Evolutionary conservation across 2,113 vertebrate species (phyloP).

Genomic region (Syrmaticus mikado): DNA sequence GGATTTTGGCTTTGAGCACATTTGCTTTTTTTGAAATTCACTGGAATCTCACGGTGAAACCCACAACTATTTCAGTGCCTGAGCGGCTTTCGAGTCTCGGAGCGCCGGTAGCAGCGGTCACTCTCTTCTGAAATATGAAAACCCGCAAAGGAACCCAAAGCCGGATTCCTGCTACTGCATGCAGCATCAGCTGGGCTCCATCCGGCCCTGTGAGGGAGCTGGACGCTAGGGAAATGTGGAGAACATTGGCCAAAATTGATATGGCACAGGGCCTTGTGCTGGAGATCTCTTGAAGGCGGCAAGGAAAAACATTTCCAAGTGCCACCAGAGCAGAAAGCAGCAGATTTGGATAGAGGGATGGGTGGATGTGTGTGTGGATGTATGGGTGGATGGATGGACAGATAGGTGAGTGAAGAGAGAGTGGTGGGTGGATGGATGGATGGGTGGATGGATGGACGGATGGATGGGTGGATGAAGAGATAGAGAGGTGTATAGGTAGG

Average conservation of each 20-base stretch:
- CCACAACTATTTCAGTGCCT: neutral
- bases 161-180: accelerated
- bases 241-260: accelerated
- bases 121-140: neutral
- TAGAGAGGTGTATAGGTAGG: neutral
- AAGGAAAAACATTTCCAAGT: neutral
- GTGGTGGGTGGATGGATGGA: too few species aligned
- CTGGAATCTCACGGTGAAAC: conserved; percentile 35
- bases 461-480: too few species aligned
- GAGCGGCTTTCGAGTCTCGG: neutral
- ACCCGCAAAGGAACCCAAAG: neutral
- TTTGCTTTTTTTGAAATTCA: conserved; percentile 43
- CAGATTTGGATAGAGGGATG: accelerated
- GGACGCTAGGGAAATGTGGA: accelerated
- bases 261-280: neutral
- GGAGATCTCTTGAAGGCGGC: neutral
- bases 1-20: neutral
- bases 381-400: neutral
- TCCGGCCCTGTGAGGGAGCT: accelerated
- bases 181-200: accelerated
- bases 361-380: too few species aligned
- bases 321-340: neutral
- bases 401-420: too few species aligned
- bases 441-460: neutral
- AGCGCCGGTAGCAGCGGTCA: neutral